Conservation (phyloP, 2,888 invertebrate species). For the Lamellibrachia satsuma region DNA sequence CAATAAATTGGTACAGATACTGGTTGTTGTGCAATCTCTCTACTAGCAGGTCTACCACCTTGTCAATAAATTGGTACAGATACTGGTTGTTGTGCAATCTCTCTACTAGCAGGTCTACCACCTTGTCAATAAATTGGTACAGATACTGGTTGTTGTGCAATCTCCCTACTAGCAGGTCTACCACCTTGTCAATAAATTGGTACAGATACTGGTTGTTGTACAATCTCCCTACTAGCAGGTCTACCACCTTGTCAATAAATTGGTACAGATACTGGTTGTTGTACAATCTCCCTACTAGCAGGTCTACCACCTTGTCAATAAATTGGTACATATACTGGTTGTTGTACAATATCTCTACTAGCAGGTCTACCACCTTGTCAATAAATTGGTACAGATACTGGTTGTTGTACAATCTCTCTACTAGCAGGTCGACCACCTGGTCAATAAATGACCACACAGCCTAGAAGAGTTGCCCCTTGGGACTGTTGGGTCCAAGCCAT, state of each 20-base stretch:
- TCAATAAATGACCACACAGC: not conserved
- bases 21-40: not conserved
- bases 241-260: not conserved
- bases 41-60: not conserved
- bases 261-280: not conserved
- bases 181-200: not conserved
- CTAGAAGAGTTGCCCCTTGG: not conserved
- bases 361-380: not conserved
- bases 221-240: not conserved
- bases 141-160: not conserved
- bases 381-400: not conserved
- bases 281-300: not conserved
- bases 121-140: not conserved
- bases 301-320: not conserved
- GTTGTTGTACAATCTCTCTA: not conserved
- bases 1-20: not conserved
- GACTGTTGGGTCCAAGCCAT: not conserved
- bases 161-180: not conserved
- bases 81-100: not conserved
- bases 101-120: not conserved
- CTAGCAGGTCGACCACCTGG: not conserved
- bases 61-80: not conserved
- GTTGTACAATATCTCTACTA: not conserved
- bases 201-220: not conserved
- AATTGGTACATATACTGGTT: not conserved